A percentile compares a stretch with the other conserved stretches of the same genome.
These are phyloP conservation scores for Calliphora vomitoria DNA, from an alignment of 2,888 invertebrate genomes.

Conservation along the genomic window DNA sequence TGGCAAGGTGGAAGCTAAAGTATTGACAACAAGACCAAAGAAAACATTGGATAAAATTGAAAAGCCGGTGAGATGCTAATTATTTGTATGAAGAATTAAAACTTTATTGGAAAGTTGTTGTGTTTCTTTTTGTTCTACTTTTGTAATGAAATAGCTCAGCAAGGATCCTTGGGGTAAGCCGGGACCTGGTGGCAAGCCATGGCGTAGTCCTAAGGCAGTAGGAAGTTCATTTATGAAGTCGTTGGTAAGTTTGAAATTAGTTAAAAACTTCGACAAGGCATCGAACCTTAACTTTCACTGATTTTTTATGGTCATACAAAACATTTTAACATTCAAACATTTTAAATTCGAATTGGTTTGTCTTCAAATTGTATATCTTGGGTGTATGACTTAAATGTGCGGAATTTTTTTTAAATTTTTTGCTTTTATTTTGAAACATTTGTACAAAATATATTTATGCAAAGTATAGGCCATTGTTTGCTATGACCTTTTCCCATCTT, in stretches of 20 bases:
- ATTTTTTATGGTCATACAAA: too few species aligned
- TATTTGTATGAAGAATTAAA: conserved; percentile 57
- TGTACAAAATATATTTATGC: too few species aligned
- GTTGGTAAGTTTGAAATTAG: conserved; percentile 86
- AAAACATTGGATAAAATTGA: conserved; percentile 79
- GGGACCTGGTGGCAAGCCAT: conserved; percentile 88
- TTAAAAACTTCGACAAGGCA: too few species aligned
- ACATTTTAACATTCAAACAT: too few species aligned
- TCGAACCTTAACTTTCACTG: too few species aligned
- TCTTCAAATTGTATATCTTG: too few species aligned
- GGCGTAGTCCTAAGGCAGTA: conserved; percentile 90
- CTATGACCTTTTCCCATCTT: too few species aligned
- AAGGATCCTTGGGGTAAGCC: conserved; percentile 83
- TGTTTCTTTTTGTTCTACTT: conserved; percentile 36
- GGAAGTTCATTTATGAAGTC: conserved; percentile 91
- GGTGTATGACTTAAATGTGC: too few species aligned
- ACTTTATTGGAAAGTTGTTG: conserved; percentile 63
- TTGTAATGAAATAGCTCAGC: conserved; percentile 75
- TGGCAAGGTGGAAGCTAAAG: conserved; percentile 58
- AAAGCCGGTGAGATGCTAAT: conserved; percentile 80
- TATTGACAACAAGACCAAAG: conserved; percentile 76
- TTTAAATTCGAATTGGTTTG: too few species aligned
- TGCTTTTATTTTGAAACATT: too few species aligned
- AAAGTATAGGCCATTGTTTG: too few species aligned
- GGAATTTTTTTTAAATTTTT: too few species aligned